Percentiles rank a stretch among this genome's conserved stretches.
Evolutionary conservation across 2,797 vertebrate genomes (phyloP).

Genomic region (Girardinus metallicus): DNA sequence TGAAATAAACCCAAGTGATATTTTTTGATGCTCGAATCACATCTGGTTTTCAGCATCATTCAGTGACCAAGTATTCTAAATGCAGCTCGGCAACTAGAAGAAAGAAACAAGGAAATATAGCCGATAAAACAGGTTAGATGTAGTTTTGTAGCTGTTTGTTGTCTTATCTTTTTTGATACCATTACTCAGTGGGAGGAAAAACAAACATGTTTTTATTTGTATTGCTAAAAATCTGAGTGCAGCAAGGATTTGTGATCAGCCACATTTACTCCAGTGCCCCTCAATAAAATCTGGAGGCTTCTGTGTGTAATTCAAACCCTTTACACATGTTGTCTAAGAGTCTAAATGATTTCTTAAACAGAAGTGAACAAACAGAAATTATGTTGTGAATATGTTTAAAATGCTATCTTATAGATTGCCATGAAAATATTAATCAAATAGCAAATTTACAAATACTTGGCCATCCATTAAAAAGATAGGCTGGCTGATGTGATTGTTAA

Average conservation of each 20-base stretch:
- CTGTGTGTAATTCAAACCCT: neutral
- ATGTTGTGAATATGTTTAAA: neutral
- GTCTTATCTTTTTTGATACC: neutral
- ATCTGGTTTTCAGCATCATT: neutral
- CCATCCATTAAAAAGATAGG: neutral
- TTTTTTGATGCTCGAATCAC: neutral
- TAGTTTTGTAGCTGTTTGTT: neutral
- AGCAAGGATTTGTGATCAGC: neutral
- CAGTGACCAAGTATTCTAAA: neutral
- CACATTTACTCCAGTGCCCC: neutral
- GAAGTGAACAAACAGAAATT: neutral
- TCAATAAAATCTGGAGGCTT: neutral
- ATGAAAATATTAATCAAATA: neutral
- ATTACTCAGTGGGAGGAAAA: neutral
- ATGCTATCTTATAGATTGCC: neutral
- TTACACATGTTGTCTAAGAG: neutral
- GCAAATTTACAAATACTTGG: neutral
- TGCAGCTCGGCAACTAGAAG: neutral
- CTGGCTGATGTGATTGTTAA: neutral
- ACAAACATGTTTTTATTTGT: neutral
- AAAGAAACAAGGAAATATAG: neutral
- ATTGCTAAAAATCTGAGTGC: neutral
- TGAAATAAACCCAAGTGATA: neutral
- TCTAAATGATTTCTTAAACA: neutral
- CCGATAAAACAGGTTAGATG: neutral